phyloP scores from a whole-genome alignment of 2,888 invertebrate species.

The Drosophila rubida region DNA sequence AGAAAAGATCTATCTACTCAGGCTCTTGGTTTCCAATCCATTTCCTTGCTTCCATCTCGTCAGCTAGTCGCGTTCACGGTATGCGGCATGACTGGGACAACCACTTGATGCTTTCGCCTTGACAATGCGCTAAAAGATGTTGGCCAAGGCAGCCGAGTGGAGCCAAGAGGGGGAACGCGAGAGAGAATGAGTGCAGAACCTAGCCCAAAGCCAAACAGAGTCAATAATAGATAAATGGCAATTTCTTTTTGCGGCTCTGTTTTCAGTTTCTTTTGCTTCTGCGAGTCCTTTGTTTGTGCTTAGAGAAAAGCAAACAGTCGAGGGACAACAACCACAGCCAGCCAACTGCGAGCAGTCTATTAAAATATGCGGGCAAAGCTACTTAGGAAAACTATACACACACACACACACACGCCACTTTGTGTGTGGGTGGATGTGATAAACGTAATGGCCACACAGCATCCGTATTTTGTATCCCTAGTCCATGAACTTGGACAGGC shows the following conservation, averaged over 20 bases:
- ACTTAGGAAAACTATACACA: constrained; percentile 23
- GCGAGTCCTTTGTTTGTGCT: constrained; percentile 66
- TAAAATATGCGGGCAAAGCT: constrained; percentile 73
- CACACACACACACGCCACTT: not conserved
- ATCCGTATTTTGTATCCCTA: not conserved
- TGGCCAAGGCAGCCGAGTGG: constrained; percentile 7
- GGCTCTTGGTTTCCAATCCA: not conserved
- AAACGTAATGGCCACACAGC: constrained; percentile 60
- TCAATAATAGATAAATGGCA: constrained; percentile 79
- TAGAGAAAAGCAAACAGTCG: constrained; percentile 62
- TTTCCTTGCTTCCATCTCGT: not conserved
- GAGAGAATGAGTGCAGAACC: not conserved
- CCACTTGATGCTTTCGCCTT: constrained; percentile 72
- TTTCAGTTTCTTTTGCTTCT: constrained; percentile 28
- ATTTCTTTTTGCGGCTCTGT: constrained; percentile 67
- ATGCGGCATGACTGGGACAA: constrained; percentile 34
- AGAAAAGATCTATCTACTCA: no score
- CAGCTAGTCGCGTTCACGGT: constrained; percentile 25
- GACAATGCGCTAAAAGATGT: constrained; percentile 45
- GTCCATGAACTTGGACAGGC: constrained; percentile 22
- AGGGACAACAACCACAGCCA: constrained; percentile 16
- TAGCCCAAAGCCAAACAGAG: constrained; percentile 51
- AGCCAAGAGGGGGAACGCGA: not conserved
- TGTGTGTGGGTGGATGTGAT: constrained; percentile 53
- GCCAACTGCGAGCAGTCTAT: constrained; percentile 66